Percentiles rank a stretch among this genome's conserved stretches.
Conservation (phyloP, 2,113 vertebrate genomes). For the Leucopsar rothschildi region DNA sequence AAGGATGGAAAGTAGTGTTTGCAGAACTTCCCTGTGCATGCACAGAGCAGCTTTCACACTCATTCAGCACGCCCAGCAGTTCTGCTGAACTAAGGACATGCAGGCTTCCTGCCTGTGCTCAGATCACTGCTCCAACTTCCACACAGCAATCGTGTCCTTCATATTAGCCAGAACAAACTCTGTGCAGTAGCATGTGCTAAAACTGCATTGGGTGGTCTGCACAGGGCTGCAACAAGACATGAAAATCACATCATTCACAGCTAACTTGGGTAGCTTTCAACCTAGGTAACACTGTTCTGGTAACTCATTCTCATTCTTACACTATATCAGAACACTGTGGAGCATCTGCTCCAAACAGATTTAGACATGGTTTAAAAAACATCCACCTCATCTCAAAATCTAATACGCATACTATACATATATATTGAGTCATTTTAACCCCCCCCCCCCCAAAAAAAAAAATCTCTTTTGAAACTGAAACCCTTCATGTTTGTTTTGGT, state of each 20-base stretch:
- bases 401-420: neutral
- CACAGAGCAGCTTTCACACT: neutral
- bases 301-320: neutral
- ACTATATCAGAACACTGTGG: neutral
- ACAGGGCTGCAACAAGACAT: neutral
- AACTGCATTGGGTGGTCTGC: neutral
- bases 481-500: constrained; percentile 13
- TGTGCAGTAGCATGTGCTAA: neutral
- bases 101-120: fast-evolving
- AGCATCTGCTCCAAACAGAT: neutral
- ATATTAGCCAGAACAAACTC: neutral
- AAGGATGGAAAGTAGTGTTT: neutral
- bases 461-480: neutral
- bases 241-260: neutral
- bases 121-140: neutral
- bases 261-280: neutral
- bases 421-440: neutral
- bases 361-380: neutral
- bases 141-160: neutral
- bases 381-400: neutral
- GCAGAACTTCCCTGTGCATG: neutral
- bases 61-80: neutral
- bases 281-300: neutral
- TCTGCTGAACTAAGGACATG: neutral
- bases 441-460: neutral